Conservation (phyloP, 2,888 invertebrate genomes). For the Eledona agricola region DNA sequence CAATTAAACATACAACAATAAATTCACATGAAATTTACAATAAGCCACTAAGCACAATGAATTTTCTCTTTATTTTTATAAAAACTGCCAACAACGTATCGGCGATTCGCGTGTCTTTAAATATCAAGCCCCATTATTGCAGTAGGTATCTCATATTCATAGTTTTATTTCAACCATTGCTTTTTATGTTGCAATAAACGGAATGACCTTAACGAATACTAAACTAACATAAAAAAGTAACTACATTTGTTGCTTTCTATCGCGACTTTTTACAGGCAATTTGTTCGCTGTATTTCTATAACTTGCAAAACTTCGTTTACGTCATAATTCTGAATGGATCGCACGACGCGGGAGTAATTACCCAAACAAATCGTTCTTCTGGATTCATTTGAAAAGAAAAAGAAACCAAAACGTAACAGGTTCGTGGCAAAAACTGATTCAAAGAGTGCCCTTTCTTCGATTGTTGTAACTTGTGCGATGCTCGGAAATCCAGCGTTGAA, state of each 20-base stretch:
- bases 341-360: constrained; percentile 15
- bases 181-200: constrained; percentile 37
- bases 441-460: constrained; percentile 22
- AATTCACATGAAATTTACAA: constrained; percentile 25
- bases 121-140: constrained; percentile 31
- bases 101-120: constrained; percentile 32
- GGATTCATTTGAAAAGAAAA: background rate
- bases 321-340: constrained; percentile 15
- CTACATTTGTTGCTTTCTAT: constrained; percentile 34
- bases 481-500: constrained; percentile 18
- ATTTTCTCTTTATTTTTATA: too few species aligned
- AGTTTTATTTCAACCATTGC: constrained; percentile 31
- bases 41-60: constrained; percentile 13
- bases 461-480: constrained; percentile 5
- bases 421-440: constrained; percentile 11
- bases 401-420: constrained; percentile 4
- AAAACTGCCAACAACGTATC: constrained; percentile 21
- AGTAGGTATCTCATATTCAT: constrained; percentile 30
- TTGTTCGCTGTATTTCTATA: constrained; percentile 27
- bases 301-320: constrained; percentile 20
- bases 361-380: background rate
- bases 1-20: constrained; percentile 32
- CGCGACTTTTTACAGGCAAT: constrained; percentile 25
- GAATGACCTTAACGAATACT: constrained; percentile 35
- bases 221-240: constrained; percentile 32